A percentile compares a stretch with the other conserved stretches of the same genome.
Evolutionary conservation across 2,113 vertebrate genomes (phyloP).

Genomic region (Mastomys coucha): DNA sequence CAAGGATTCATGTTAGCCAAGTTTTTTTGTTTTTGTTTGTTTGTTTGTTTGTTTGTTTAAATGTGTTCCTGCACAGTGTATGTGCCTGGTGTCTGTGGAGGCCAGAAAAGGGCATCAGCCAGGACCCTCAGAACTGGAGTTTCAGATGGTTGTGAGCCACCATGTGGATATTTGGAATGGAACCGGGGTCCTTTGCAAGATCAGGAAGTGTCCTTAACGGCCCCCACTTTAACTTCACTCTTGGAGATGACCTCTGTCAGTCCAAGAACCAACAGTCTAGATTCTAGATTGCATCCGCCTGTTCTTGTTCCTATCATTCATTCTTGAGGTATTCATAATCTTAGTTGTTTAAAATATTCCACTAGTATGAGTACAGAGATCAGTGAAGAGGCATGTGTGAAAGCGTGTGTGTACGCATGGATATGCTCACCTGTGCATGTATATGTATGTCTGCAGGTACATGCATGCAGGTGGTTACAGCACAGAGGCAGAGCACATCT

Average conservation of each 20-base stretch:
- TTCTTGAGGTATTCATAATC: not conserved
- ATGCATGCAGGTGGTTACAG: not conserved
- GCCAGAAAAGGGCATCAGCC: not conserved
- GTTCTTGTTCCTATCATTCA: not conserved
- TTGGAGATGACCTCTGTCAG: not conserved
- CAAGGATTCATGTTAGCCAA: not conserved
- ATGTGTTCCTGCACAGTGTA: not conserved
- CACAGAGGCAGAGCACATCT: not conserved
- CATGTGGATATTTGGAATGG: not conserved
- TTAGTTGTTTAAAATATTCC: not conserved
- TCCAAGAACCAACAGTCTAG: conserved; percentile 6
- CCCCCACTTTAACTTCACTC: not conserved
- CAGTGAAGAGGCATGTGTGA: not conserved
- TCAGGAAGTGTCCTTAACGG: not conserved
- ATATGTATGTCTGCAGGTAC: not conserved
- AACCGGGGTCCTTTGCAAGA: not conserved
- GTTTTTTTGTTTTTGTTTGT: not conserved
- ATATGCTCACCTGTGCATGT: not conserved
- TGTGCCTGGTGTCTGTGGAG: not conserved
- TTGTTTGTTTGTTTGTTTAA: not conserved
- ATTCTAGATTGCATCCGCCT: not conserved
- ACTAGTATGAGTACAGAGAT: not conserved
- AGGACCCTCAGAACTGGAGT: not conserved
- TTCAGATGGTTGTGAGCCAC: not conserved
- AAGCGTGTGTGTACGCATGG: not conserved